A percentile compares a stretch with the other conserved stretches of the same genome.
Conservation (phyloP, 1,140 invertebrate genomes). For the Aporrectodea caliginosa region DNA sequence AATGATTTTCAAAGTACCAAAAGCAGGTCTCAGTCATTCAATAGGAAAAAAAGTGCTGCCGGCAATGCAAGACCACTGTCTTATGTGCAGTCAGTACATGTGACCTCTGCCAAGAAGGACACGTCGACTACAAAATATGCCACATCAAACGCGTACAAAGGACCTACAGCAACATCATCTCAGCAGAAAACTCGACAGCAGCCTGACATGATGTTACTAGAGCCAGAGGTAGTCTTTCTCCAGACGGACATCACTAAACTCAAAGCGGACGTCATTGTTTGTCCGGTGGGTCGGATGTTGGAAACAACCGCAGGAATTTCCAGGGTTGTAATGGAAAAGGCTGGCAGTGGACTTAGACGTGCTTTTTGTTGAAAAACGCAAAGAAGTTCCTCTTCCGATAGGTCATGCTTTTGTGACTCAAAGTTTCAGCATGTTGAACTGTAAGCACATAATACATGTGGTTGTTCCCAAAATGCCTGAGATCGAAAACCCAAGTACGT, state of each 20-base stretch:
- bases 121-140: too few relatives aligned
- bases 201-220: too few relatives aligned
- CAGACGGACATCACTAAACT: not conserved
- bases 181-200: too few relatives aligned
- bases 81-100: too few relatives aligned
- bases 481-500: not conserved
- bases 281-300: not conserved
- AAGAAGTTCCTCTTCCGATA: not conserved
- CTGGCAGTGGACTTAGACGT: not conserved
- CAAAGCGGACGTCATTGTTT: not conserved
- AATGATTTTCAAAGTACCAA: too few relatives aligned
- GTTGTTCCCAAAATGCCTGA: not conserved
- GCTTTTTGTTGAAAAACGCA: not conserved
- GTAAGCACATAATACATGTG: not conserved
- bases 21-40: too few relatives aligned
- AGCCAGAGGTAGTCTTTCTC: too few relatives aligned
- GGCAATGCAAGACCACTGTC: too few relatives aligned
- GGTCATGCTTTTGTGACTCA: not conserved
- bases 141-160: too few relatives aligned
- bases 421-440: not conserved
- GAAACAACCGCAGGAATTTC: not conserved
- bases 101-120: too few relatives aligned
- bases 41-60: too few relatives aligned
- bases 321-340: not conserved
- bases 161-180: too few relatives aligned